Base-by-base conservation (phyloP, 2,113 vertebrate genomes). In the Haemorhous mexicanus region DNA sequence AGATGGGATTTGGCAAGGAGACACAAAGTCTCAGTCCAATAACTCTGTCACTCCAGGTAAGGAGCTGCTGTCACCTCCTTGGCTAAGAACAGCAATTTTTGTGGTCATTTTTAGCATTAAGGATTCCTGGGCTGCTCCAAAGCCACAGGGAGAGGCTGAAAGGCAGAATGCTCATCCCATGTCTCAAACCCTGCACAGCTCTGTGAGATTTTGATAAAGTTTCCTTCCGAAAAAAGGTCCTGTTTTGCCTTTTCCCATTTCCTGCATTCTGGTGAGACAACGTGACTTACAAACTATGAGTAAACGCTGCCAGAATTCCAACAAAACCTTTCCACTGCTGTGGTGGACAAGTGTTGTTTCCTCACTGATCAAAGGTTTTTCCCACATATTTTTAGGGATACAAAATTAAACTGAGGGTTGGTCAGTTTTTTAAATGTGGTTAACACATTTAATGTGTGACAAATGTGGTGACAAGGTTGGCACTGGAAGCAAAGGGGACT, bases 1-100 rank as follows among this genome's bases (percentile, higher is more conserved):
- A 95, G 95, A 56, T 89, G 87, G 84, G 89, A 89, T 88, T 91
- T 96, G 94, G 78, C 56, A 21, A 39, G 44, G 84, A 91, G 50
- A 77, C 62, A 41, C 55, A 33, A 87, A 84, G 53, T 35, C 93
- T 94, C 91, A 73, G 37, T 66, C 66, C 78, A 93, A 85, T 93
- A 94, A 93, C 27, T 94, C 74, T 66, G 77, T 53, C 44, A 62
- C 49, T 55, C 55, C 2, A 15, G 22, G 52, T 75, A 17, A 72
- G 77, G 62, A 91, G 69, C 46, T 58, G 64, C 22, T 80, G 64
- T 62, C 79, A 81, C 76, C 47, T 81, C 30, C 66, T 69, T 55
- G 90, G 75, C 67, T 82, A 46, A 79, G 26, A 56, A 9, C 10
- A 1, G 27, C 3, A 1, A 35, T 79, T 49, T 35, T n/a, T 19